These are phyloP conservation scores for Ardeotis arabs DNA, from an alignment of 2,113 vertebrate species.

Conservation along the genomic window DNA sequence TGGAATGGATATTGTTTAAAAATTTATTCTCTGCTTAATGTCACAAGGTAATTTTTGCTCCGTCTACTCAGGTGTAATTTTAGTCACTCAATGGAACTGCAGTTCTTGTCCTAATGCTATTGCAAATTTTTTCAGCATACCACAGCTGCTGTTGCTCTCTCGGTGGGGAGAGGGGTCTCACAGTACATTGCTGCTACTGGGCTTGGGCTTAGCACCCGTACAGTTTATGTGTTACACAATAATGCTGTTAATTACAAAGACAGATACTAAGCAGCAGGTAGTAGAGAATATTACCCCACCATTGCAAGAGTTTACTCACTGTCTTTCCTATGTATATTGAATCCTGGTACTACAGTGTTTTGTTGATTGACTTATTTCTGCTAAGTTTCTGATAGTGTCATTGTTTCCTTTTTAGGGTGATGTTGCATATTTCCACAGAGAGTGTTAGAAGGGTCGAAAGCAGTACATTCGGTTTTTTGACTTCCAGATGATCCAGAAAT, in stretches of 20 bases:
- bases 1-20: background rate
- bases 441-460: background rate
- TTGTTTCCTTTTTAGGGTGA: background rate
- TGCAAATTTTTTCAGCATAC: background rate
- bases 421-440: background rate
- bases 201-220: background rate
- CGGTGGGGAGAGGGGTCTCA: background rate
- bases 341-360: background rate
- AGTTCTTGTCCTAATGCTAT: background rate
- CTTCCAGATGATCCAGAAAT: background rate
- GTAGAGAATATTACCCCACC: background rate
- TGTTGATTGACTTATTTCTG: background rate
- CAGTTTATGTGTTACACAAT: background rate
- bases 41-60: background rate
- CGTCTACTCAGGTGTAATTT: background rate
- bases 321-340: background rate
- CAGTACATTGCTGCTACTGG: background rate
- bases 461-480: background rate
- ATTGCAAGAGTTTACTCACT: background rate
- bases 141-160: background rate
- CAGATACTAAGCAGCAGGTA: background rate
- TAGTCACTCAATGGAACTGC: background rate
- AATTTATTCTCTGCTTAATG: background rate
- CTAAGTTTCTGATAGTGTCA: background rate
- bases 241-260: background rate